A percentile compares a stretch with the other conserved stretches of the same genome.
Conservation (phyloP, 2,113 vertebrate species). For the Clupea harengus region DNA sequence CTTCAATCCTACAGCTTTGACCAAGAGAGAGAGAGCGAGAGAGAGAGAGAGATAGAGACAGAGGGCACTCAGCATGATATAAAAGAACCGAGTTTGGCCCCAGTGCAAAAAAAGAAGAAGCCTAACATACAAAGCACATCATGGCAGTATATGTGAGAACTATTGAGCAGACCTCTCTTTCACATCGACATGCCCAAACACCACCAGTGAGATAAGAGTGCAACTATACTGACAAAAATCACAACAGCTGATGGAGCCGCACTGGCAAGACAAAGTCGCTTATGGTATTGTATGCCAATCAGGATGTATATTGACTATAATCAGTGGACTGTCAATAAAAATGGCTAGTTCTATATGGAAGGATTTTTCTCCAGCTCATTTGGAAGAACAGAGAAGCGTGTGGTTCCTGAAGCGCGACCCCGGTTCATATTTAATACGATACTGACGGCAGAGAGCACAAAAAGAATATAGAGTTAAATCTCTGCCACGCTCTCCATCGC, state of each 20-base stretch:
- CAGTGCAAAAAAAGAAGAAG: neutral
- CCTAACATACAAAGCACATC: neutral
- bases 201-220: neutral
- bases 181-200: neutral
- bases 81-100: neutral
- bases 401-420: neutral
- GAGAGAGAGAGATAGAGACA: neutral
- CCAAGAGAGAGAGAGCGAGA: neutral
- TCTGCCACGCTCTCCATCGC: neutral
- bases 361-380: neutral
- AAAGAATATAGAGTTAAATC: neutral
- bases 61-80: neutral
- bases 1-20: neutral
- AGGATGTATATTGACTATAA: neutral
- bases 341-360: neutral
- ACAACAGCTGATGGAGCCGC: neutral
- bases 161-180: neutral
- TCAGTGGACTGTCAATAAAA: neutral
- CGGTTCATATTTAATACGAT: neutral
- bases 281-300: neutral
- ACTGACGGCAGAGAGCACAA: neutral
- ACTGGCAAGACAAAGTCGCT: neutral
- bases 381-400: neutral
- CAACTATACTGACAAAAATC: neutral
- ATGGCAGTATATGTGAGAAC: neutral